A percentile compares a stretch with the other conserved stretches of the same genome.
Evolutionary conservation across 1,140 invertebrate species (phyloP).

Genomic region (Papilio polytes): DNA sequence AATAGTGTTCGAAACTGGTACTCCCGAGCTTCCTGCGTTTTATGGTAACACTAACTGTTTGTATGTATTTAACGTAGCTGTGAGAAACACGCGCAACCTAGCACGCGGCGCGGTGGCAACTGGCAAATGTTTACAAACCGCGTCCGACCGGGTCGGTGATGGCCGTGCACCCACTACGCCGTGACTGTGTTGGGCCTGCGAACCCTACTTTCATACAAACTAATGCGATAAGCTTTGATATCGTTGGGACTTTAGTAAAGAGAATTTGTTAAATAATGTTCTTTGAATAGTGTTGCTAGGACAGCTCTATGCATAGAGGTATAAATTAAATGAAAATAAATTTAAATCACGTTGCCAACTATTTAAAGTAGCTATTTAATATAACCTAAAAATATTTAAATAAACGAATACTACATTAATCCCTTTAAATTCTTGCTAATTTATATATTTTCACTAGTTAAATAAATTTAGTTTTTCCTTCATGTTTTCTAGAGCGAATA

Average conservation of each 20-base stretch:
- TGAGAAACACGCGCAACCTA: slow-evolving; percentile 54
- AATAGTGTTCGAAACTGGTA: slow-evolving; percentile 51
- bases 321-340: neutral
- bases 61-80: slow-evolving; percentile 11
- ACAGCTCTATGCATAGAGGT: too few relatives aligned
- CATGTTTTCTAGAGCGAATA: neutral
- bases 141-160: slow-evolving; percentile 54
- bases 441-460: neutral
- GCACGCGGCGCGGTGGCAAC: slow-evolving; percentile 56
- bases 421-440: neutral
- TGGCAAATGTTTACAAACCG: slow-evolving; percentile 72
- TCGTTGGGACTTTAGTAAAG: slow-evolving; percentile 10
- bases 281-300: too few relatives aligned
- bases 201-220: slow-evolving; percentile 58
- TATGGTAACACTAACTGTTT: slow-evolving; percentile 51
- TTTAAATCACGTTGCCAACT: neutral
- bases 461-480: neutral
- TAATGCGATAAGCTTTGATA: slow-evolving; percentile 57
- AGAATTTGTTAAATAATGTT: too few relatives aligned
- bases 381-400: neutral
- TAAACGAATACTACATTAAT: neutral
- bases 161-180: slow-evolving; percentile 58
- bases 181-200: slow-evolving; percentile 40
- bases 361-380: neutral
- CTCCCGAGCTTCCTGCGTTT: slow-evolving; percentile 68